Conservation (phyloP, 2,888 invertebrate species). For the Eutolmus rufibarbis region DNA sequence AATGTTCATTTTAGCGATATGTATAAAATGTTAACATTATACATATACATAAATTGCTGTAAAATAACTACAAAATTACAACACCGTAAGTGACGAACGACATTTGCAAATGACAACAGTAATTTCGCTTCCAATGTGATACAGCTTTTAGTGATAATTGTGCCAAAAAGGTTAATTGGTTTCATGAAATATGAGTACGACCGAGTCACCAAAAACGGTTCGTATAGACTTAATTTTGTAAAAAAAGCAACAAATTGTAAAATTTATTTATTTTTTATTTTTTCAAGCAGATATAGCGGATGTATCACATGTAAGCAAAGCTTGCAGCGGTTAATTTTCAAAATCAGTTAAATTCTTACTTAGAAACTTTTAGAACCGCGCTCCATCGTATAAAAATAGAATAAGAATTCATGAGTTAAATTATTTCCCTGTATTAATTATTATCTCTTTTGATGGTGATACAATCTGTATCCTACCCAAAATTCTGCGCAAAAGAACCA, state of each 20-base stretch:
- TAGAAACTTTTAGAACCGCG: conserved; percentile 37
- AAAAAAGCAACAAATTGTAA: not conserved
- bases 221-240: not conserved
- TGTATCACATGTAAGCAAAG: conserved; percentile 46
- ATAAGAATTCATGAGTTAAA: conserved; percentile 1
- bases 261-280: not conserved
- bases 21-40: conserved; percentile 8
- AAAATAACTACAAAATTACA: conserved; percentile 34
- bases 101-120: conserved; percentile 47
- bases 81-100: conserved; percentile 48
- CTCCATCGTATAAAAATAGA: conserved; percentile 9
- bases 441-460: not conserved
- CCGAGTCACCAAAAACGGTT: not conserved
- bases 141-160: conserved; percentile 37
- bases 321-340: conserved; percentile 18
- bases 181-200: not conserved
- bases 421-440: conserved; percentile 14
- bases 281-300: not conserved
- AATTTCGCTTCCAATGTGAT: conserved; percentile 49
- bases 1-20: not conserved
- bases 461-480: not conserved
- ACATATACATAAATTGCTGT: conserved; percentile 22
- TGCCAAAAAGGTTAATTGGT: not conserved
- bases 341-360: conserved; percentile 26
- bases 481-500: not conserved